Evolutionary conservation across 2,888 invertebrate genomes (phyloP), one percentile per base, ranked within the genome.

Genomic region (Monoplex corrugatus): DNA sequence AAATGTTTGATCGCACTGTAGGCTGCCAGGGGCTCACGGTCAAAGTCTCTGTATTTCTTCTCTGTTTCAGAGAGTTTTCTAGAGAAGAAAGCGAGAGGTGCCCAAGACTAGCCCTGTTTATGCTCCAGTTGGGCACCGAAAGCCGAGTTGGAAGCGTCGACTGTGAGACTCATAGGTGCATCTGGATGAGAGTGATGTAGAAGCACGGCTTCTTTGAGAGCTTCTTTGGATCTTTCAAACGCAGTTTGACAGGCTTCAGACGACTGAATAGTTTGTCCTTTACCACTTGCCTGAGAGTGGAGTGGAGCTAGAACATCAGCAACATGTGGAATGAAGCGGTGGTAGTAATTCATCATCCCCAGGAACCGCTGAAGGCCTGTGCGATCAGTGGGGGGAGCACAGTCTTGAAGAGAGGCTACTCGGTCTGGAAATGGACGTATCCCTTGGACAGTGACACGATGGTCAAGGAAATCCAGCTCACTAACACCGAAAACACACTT

Each of bases 281-380:
- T 89, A 28, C 89, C 89, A 78, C 86, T 89, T 35, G 85, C 89
- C 75, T 89, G 89, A 43, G 89, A 78, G 35, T 80, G 89, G 28
- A 89, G 63, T 35, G 89, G 86, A 43, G 80, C 40, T 80, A 80
- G 43, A 80, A 80, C 43, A 5, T 28, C 80, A 43, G 80, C 43
- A 43, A 80, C 44, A 32, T 68, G 23, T 32, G 86, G 89, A 28
- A 89, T 40, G 68, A 89, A 89, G 19, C 82, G 63, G 43, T 89
- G 89, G 38, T 89, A 89, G 40, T 89, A 89, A 45, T 86, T 89
- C n/a, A 89, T 63, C 89, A 89, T 83, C 5, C 89, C 89, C 2
- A 89, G 75, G 68, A 89, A 89, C 1, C 87, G 19, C 72, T 87
- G 89, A 28, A 89, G 86, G n/a, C 80, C 35, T 43, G 80, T 57